phyloP scores from a whole-genome alignment of 2,797 vertebrate species.

The Mallotus villosus region DNA sequence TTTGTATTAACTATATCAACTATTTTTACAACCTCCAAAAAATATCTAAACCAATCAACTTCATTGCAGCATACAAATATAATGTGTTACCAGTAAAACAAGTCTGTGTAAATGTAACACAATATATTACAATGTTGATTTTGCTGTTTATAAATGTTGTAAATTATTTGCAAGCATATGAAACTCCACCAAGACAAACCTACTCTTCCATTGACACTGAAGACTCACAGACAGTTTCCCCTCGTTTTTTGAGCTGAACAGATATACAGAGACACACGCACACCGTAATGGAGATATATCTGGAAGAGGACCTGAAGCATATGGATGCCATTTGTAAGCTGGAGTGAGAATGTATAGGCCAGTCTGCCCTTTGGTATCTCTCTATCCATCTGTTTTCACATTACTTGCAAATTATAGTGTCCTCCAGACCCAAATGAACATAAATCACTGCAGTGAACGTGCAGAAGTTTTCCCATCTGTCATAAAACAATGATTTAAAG shows the following conservation, averaged over 20 bases:
- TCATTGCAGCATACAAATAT: conserved; percentile 31
- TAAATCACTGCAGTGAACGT: conserved; percentile 94
- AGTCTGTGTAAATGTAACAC: conserved; percentile 27
- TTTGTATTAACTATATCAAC: conserved; percentile 55
- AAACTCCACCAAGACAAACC: conserved; percentile 35
- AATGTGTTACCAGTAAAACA: conserved; percentile 30
- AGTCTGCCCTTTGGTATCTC: conserved; percentile 87
- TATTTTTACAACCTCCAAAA: conserved; percentile 44
- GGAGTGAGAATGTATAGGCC: conserved; percentile 84
- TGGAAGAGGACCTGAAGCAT: conserved; percentile 79
- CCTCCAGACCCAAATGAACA: conserved; percentile 95
- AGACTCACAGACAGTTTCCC: conserved; percentile 45
- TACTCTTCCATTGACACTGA: conserved; percentile 17
- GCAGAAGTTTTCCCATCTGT: conserved; percentile 95
- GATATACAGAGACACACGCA: conserved; percentile 29
- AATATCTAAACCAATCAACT: conserved; percentile 41
- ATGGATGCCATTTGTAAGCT: conserved; percentile 95
- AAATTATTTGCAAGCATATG: conserved; percentile 32
- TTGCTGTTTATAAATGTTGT: conserved; percentile 41
- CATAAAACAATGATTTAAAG: conserved; percentile 99
- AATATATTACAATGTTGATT: conserved; percentile 32
- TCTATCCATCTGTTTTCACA: conserved; percentile 99
- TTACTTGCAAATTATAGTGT: conserved; percentile 94
- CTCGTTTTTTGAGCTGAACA: conserved; percentile 19
- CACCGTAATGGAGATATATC: conserved; percentile 77